These are phyloP conservation scores for Plagodis pulveraria DNA, from an alignment of 2,888 invertebrate genomes.

Conservation along the genomic window DNA sequence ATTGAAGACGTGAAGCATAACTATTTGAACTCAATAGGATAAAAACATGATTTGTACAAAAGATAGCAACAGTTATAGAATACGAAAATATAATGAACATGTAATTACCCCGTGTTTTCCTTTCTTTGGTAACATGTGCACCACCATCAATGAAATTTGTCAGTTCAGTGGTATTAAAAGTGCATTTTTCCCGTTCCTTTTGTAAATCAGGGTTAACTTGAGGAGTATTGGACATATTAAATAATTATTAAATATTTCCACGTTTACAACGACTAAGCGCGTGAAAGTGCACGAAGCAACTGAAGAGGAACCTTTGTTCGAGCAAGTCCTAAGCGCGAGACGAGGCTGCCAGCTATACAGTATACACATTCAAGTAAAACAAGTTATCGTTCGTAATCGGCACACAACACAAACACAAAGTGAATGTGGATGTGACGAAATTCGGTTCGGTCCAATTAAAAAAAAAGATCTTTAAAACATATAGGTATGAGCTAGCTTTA, in stretches of 20 bases:
- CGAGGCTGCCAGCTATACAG: no score
- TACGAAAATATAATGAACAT: background rate
- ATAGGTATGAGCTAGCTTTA: no score
- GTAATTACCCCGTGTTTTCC: conserved; percentile 79
- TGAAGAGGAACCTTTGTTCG: background rate
- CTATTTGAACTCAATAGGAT: no score
- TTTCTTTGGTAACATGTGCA: conserved; percentile 88
- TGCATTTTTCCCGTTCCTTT: conserved; percentile 90
- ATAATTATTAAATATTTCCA: conserved; percentile 6
- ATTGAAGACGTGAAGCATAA: no score
- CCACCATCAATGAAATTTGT: conserved; percentile 92
- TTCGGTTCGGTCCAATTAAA: no score
- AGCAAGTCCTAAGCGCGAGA: no score
- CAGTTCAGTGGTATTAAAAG: conserved; percentile 90
- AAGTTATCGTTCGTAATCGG: background rate
- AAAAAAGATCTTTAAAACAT: no score
- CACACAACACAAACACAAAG: no score
- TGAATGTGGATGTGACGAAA: no score
- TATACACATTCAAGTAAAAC: background rate
- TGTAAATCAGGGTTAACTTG: conserved; percentile 88
- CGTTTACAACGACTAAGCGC: conserved; percentile 11
- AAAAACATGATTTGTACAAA: background rate
- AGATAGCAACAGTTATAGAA: background rate
- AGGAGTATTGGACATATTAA: conserved; percentile 49
- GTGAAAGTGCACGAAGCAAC: conserved; percentile 17